phyloP scores from a whole-genome alignment of 2,888 invertebrate species.

The Cataglyphis cursor region DNA sequence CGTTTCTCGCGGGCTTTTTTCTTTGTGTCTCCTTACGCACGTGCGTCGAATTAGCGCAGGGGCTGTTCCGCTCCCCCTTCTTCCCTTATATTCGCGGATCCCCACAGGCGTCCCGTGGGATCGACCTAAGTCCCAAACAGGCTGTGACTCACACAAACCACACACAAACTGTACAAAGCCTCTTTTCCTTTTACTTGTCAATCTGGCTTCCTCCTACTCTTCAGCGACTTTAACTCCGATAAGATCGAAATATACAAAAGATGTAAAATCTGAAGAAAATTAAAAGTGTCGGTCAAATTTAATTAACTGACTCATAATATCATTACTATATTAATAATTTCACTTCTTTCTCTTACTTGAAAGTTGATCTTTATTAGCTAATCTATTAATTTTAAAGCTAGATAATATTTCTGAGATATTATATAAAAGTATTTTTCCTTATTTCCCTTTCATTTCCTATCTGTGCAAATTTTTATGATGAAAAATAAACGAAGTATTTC shows the following conservation, averaged over 20 bases:
- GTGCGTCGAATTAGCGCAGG: slow-evolving; percentile 76
- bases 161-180: slow-evolving; percentile 40
- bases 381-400: too few relatives aligned
- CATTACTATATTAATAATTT: too few relatives aligned
- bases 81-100: slow-evolving; percentile 26
- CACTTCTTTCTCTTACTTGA: too few relatives aligned
- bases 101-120: slow-evolving; percentile 68
- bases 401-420: too few relatives aligned
- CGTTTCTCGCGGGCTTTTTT: slow-evolving; percentile 49
- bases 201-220: slow-evolving; percentile 8
- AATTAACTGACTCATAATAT: too few relatives aligned
- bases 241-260: not conserved
- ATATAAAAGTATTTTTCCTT: not conserved
- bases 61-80: slow-evolving; percentile 39
- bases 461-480: not conserved
- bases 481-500: not conserved
- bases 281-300: too few relatives aligned
- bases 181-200: slow-evolving; percentile 20
- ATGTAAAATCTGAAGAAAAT: not conserved
- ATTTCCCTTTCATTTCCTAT: not conserved
- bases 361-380: too few relatives aligned
- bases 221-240: slow-evolving; percentile 18
- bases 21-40: slow-evolving; percentile 68
- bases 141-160: slow-evolving; percentile 69
- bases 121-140: slow-evolving; percentile 61